Conservation (phyloP, 2,797 vertebrate genomes). For the Phrynocephalus guinanensis region DNA sequence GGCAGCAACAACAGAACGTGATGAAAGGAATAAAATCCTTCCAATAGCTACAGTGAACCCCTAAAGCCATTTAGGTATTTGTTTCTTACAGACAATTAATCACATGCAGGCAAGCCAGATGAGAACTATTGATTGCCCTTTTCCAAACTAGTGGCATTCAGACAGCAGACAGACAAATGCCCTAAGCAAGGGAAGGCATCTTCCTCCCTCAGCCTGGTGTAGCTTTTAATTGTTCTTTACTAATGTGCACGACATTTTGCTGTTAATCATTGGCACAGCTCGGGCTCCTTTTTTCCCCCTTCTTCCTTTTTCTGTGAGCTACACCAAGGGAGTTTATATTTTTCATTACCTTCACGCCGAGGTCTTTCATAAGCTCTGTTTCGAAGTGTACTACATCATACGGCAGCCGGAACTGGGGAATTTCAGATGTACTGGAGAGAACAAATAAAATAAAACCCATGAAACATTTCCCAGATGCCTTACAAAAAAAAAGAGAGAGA, state of each 20-base stretch:
- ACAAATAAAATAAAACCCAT: constrained; percentile 49
- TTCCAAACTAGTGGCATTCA: constrained; percentile 85
- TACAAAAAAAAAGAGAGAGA: constrained; percentile 13
- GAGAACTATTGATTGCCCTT: constrained; percentile 93
- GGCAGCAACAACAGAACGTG: constrained; percentile 28
- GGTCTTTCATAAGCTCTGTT: constrained; percentile 91
- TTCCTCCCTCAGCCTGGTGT: constrained; percentile 78
- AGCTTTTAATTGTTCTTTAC: constrained; percentile 88
- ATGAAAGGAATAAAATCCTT: constrained; percentile 78
- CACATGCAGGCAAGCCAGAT: constrained; percentile 87
- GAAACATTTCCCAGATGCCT: constrained; percentile 32
- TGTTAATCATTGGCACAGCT: constrained; percentile 76
- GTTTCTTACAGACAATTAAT: constrained; percentile 89
- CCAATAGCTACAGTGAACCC: constrained; percentile 77
- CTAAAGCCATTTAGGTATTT: constrained; percentile 85
- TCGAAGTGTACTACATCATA: constrained; percentile 93
- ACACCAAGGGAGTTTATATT: constrained; percentile 61
- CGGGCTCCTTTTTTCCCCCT: constrained; percentile 48
- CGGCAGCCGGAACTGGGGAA: constrained; percentile 92
- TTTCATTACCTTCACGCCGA: constrained; percentile 92
- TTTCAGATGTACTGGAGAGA: constrained; percentile 87
- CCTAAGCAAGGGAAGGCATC: constrained; percentile 80
- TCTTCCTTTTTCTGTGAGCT: constrained; percentile 37
- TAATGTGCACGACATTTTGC: constrained; percentile 85
- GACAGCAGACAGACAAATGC: constrained; percentile 89